Evolutionary conservation across 2,797 vertebrate genomes (phyloP).

Genomic region (Kryptolebias ocellatus): DNA sequence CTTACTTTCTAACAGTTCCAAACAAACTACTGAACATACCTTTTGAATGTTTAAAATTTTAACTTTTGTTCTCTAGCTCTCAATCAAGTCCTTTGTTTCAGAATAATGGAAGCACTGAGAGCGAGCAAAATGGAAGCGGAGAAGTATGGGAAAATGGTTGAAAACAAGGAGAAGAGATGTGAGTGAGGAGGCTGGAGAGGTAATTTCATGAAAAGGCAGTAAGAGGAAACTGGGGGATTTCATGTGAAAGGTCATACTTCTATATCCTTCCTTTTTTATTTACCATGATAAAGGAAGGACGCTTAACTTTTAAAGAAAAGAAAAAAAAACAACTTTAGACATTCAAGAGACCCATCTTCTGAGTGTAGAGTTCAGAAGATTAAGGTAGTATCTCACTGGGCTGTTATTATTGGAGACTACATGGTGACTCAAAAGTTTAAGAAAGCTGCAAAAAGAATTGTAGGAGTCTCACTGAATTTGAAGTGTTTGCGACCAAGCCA

Average conservation of each 20-base stretch:
- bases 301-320: neutral
- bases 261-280: neutral
- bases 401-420: too few relatives aligned
- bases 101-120: slow-evolving; percentile 20
- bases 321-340: neutral
- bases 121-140: slow-evolving; percentile 12
- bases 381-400: too few relatives aligned
- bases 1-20: neutral
- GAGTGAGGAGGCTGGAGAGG: slow-evolving; percentile 24
- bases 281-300: neutral
- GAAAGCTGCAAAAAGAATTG: too few relatives aligned
- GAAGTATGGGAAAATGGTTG: slow-evolving; percentile 9
- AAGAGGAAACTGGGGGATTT: slow-evolving; percentile 19
- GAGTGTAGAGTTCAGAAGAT: neutral
- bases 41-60: slow-evolving; percentile 5
- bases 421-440: too few relatives aligned
- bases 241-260: slow-evolving; percentile 15
- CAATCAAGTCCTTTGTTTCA: slow-evolving; percentile 20
- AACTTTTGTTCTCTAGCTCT: neutral
- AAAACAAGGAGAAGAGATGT: slow-evolving; percentile 16
- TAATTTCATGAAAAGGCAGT: slow-evolving; percentile 40
- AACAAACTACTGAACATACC: slow-evolving; percentile 1
- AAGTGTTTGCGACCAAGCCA: too few relatives aligned
- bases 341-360: neutral
- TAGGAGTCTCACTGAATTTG: too few relatives aligned